These are phyloP conservation scores for Perca schrenkii DNA, from an alignment of 2,113 vertebrate species.

Conservation along the genomic window DNA sequence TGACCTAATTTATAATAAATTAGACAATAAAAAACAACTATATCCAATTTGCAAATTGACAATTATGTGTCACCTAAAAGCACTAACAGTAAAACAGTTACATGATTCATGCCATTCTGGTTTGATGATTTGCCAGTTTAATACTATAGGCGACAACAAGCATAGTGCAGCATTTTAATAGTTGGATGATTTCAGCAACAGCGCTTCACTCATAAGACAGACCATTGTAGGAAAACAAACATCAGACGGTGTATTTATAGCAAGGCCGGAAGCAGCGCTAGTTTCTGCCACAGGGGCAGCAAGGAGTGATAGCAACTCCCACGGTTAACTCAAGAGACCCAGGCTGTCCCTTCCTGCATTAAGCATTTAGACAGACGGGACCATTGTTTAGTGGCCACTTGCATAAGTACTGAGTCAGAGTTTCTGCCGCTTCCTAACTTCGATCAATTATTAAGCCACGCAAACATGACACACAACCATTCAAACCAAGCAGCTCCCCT, in stretches of 20 bases:
- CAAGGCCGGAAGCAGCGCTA: background rate
- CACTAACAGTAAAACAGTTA: background rate
- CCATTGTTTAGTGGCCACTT: slow-evolving; percentile 44
- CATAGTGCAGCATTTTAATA: background rate
- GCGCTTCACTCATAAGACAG: too few species aligned
- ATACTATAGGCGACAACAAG: background rate
- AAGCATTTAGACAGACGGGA: slow-evolving; percentile 12
- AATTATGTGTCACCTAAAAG: too few species aligned
- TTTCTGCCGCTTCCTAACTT: background rate
- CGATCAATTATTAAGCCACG: slow-evolving; percentile 63
- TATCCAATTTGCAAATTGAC: background rate
- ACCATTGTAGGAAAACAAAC: slow-evolving; percentile 19
- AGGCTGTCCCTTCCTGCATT: background rate
- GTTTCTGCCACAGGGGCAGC: slow-evolving; percentile 4
- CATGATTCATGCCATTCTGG: background rate
- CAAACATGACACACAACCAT: slow-evolving; percentile 44
- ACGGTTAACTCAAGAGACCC: slow-evolving; percentile 1
- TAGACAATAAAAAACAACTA: too few species aligned
- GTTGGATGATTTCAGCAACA: background rate
- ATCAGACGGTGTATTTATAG: background rate
- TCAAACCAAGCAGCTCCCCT: background rate
- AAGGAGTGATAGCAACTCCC: slow-evolving; percentile 2
- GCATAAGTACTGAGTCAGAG: slow-evolving; percentile 49
- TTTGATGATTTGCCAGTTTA: background rate
- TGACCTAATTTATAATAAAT: too few species aligned